Conservation (phyloP, 2,113 vertebrate genomes). For the Oceanites oceanicus region DNA sequence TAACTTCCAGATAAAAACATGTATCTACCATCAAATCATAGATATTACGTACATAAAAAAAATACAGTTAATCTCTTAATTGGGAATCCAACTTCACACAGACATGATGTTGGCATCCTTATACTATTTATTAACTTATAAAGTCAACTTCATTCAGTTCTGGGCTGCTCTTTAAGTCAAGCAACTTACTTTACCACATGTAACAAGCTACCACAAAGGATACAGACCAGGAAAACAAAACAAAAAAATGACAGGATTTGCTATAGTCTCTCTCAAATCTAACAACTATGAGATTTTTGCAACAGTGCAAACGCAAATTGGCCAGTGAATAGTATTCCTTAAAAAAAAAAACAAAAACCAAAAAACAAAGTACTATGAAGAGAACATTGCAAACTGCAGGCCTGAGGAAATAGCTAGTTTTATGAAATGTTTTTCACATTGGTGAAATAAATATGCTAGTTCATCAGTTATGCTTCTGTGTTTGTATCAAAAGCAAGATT, state of each 20-base stretch:
- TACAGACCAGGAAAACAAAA: background rate
- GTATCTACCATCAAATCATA: background rate
- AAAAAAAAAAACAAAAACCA: background rate
- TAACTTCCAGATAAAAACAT: background rate
- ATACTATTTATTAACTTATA: background rate
- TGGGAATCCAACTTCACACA: background rate
- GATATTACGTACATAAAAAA: background rate
- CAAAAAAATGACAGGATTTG: background rate
- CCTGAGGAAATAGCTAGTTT: background rate
- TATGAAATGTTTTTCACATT: background rate
- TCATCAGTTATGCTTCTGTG: background rate
- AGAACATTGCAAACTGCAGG: background rate
- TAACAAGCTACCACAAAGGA: background rate
- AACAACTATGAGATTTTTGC: background rate
- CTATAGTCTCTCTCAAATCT: background rate
- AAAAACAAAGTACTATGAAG: too few species aligned
- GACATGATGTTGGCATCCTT: background rate
- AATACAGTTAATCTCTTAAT: background rate
- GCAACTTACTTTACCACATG: accelerated
- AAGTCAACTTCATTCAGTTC: background rate
- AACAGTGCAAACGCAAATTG: background rate
- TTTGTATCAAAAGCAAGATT: background rate
- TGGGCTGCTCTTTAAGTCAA: background rate
- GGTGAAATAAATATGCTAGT: background rate
- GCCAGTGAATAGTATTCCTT: background rate